A percentile compares a stretch with the other conserved stretches of the same genome.
phyloP scores from a whole-genome alignment of 2,797 vertebrate species.

The Melanogrammus aeglefinus region DNA sequence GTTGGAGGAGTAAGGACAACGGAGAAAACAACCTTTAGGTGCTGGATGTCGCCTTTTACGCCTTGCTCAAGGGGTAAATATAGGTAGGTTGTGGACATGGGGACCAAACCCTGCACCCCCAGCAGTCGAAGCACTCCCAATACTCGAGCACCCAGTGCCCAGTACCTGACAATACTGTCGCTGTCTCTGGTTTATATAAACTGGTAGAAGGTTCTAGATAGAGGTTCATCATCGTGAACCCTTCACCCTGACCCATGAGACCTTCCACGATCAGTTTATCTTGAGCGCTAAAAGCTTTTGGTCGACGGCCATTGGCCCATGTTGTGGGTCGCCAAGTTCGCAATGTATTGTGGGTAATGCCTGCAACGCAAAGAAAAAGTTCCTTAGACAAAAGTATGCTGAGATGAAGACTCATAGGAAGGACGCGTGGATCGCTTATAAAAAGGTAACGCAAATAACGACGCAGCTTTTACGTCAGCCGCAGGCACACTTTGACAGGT shows the following conservation, averaged over 20 bases:
- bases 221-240: background rate
- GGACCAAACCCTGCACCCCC: too few relatives aligned
- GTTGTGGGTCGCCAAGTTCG: background rate
- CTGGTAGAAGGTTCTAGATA: background rate
- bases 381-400: background rate
- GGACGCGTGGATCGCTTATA: background rate
- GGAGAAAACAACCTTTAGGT: too few relatives aligned
- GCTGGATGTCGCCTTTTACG: background rate
- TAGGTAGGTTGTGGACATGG: too few relatives aligned
- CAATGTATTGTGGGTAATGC: background rate
- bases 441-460: background rate
- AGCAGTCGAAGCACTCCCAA: too few relatives aligned
- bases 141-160: too few relatives aligned
- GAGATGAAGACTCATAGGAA: background rate
- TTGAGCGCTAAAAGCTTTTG: background rate
- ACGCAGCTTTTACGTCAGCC: background rate
- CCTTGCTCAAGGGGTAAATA: too few relatives aligned
- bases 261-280: background rate
- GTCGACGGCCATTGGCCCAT: background rate
- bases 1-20: background rate
- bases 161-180: background rate
- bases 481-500: background rate
- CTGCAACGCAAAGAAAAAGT: background rate
- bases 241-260: background rate
- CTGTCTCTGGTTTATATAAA: background rate